Evolutionary conservation across 2,797 vertebrate genomes (phyloP).

Genomic region (Antennarius maculatus): DNA sequence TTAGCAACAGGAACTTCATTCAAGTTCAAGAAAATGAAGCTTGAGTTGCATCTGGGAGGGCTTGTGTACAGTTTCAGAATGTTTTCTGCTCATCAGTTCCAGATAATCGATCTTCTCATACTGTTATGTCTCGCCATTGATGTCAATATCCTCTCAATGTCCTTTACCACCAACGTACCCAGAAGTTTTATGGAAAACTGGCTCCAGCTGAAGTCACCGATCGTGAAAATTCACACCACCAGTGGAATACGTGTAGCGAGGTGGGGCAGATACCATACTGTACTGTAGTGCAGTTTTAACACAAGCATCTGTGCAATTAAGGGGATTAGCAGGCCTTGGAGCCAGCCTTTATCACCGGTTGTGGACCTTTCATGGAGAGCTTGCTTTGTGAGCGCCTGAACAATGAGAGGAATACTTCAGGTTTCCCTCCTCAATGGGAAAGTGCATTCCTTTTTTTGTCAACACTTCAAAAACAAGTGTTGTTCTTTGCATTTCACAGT

Average conservation of each 20-base stretch:
- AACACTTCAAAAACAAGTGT: slow-evolving; percentile 58
- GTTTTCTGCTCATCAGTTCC: slow-evolving; percentile 28
- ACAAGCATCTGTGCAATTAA: slow-evolving; percentile 18
- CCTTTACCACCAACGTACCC: slow-evolving; percentile 6
- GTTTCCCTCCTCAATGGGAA: slow-evolving; percentile 46
- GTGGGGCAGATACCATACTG: slow-evolving; percentile 14
- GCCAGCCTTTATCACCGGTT: slow-evolving; percentile 34
- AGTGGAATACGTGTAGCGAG: slow-evolving; percentile 9
- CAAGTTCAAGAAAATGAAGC: slow-evolving; percentile 22
- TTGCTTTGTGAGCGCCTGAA: slow-evolving; percentile 48
- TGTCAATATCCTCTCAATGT: neutral
- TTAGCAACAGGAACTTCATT: slow-evolving; percentile 37
- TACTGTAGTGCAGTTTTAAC: slow-evolving; percentile 25
- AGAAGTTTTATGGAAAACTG: slow-evolving; percentile 20
- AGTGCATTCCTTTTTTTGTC: slow-evolving; percentile 67
- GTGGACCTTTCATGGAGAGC: slow-evolving; percentile 43
- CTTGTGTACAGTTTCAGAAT: slow-evolving; percentile 18
- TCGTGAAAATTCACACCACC: slow-evolving; percentile 32
- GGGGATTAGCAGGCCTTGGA: slow-evolving; percentile 39
- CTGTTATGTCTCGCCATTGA: neutral
- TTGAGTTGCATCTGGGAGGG: slow-evolving; percentile 22
- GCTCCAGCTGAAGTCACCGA: slow-evolving; percentile 16
- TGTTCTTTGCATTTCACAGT: slow-evolving; percentile 52
- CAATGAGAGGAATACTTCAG: slow-evolving; percentile 62
- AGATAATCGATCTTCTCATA: slow-evolving; percentile 35